phyloP scores from a whole-genome alignment of 2,113 vertebrate genomes.

The Oncorhynchus mykiss region DNA sequence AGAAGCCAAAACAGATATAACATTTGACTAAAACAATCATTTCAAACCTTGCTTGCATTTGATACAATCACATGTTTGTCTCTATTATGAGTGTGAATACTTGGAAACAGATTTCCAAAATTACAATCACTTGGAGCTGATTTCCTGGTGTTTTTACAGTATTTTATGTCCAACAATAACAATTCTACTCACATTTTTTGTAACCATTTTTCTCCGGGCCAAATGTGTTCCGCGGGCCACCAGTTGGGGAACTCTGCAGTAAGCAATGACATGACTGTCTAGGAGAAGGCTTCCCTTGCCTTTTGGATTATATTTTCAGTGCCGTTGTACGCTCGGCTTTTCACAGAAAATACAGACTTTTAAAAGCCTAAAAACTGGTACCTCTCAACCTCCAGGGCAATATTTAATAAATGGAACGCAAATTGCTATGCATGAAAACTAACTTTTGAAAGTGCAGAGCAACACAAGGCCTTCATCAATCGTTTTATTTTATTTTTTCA shows the following conservation, averaged over 20 bases:
- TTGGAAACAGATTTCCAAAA: too few species aligned
- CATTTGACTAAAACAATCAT: constrained; percentile 1
- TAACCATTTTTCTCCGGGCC: too few species aligned
- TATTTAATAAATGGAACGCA: constrained; percentile 60
- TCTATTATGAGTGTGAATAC: too few species aligned
- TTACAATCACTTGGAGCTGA: too few species aligned
- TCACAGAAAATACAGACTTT: constrained; percentile 39
- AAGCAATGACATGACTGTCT: constrained; percentile 63
- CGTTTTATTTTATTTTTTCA: constrained; percentile 28
- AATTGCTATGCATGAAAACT: constrained; percentile 68
- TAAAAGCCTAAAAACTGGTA: neutral
- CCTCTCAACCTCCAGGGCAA: neutral
- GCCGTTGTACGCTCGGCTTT: constrained; percentile 36
- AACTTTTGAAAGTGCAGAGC: constrained; percentile 48
- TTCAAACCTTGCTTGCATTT: too few species aligned
- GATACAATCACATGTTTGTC: too few species aligned
- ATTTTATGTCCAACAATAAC: too few species aligned
- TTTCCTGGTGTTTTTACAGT: too few species aligned
- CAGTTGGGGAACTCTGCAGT: too few species aligned
- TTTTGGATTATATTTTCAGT: constrained; percentile 47
- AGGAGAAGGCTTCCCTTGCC: constrained; percentile 53
- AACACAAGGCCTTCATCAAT: constrained; percentile 49
- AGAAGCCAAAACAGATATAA: constrained; percentile 64
- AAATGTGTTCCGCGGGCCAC: too few species aligned
- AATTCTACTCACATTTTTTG: too few species aligned